Evolutionary conservation across 1,140 invertebrate species (phyloP).

Genomic region (Thaumetopoea pityocampa): DNA sequence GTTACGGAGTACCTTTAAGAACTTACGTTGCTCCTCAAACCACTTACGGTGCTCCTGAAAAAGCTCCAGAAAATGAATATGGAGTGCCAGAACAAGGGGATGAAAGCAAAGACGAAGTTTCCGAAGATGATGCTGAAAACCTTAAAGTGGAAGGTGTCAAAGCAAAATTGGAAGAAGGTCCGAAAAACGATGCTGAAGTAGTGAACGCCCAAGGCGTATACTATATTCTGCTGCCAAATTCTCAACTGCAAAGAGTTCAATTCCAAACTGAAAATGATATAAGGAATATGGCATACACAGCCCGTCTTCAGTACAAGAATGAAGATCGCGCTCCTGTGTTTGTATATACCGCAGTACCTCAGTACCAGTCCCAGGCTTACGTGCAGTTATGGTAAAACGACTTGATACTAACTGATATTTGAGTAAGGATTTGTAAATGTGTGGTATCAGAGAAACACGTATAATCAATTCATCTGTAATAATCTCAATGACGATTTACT

Average conservation of each 20-base stretch:
- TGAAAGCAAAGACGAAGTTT: conserved; percentile 20
- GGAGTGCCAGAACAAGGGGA: conserved; percentile 22
- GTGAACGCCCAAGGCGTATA: conserved; percentile 53
- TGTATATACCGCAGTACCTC: conserved; percentile 52
- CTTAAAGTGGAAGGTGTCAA: conserved; percentile 27
- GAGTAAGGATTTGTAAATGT: too few species aligned
- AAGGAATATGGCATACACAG: conserved; percentile 65
- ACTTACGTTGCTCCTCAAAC: conserved; percentile 45
- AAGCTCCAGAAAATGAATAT: conserved; percentile 25
- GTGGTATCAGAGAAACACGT: too few species aligned
- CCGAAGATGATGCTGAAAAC: conserved; percentile 26
- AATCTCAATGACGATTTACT: too few species aligned
- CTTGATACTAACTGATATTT: too few species aligned
- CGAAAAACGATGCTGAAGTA: conserved; percentile 47
- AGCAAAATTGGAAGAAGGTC: conserved; percentile 38
- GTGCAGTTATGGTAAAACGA: conserved; percentile 38
- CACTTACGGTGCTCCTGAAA: conserved; percentile 42
- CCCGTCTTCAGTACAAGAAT: conserved; percentile 52
- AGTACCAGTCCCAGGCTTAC: conserved; percentile 54
- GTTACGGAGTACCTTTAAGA: conserved; percentile 57
- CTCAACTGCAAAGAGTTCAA: conserved; percentile 57
- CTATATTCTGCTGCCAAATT: conserved; percentile 53
- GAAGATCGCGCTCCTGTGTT: conserved; percentile 59
- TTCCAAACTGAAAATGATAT: conserved; percentile 61
- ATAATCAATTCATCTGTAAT: too few species aligned